Conservation (phyloP, 2,888 invertebrate genomes). For the Balanococcus diminutus region DNA sequence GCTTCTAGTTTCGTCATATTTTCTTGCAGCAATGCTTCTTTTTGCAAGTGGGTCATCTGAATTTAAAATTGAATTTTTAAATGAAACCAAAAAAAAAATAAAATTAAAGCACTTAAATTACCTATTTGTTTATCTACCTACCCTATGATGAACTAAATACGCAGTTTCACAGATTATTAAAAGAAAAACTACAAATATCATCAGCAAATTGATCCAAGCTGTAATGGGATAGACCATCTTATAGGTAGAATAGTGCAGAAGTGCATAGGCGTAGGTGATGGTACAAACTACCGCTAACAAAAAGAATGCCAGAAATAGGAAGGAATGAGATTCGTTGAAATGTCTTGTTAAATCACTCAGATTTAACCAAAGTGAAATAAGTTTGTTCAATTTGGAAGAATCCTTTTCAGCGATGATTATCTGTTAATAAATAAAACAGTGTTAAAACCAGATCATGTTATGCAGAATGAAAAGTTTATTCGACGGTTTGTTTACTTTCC, state of each 20-base stretch:
- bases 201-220: neutral
- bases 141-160: neutral
- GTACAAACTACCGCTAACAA: neutral
- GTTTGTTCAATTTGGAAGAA: neutral
- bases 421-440: neutral
- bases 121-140: neutral
- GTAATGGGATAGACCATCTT: neutral
- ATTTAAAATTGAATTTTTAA: neutral
- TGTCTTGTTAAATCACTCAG: conserved; percentile 10
- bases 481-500: neutral
- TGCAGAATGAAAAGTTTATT: neutral
- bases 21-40: neutral
- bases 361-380: neutral
- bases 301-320: neutral
- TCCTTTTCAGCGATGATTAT: neutral
- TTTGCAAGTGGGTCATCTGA: neutral
- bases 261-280: neutral
- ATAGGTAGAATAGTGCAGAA: neutral
- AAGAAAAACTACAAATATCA: neutral
- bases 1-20: neutral
- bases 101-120: neutral
- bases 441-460: neutral
- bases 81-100: neutral
- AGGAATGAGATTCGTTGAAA: conserved; percentile 8
- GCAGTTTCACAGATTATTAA: neutral